Evolutionary conservation across 1,140 invertebrate species (phyloP).

Genomic region (Wasmannia auropunctata): DNA sequence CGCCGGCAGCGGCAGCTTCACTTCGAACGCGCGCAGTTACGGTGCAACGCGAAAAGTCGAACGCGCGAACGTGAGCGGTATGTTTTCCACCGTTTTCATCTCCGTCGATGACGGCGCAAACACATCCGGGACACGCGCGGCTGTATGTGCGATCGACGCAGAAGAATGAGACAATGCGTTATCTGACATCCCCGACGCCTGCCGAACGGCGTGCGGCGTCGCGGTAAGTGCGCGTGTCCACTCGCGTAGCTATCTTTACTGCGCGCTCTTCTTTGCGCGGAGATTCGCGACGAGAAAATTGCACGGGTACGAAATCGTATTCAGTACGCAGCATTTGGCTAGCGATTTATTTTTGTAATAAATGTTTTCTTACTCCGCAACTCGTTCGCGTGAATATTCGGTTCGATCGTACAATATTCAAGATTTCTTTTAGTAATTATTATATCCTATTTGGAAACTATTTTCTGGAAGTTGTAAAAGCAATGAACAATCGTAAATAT

Average conservation of each 20-base stretch:
- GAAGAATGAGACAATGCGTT: constrained; percentile 65
- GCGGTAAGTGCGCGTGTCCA: constrained; percentile 62
- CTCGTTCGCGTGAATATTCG: not conserved
- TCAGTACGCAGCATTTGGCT: not conserved
- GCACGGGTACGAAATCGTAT: not conserved
- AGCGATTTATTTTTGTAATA: not conserved
- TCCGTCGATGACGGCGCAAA: not conserved
- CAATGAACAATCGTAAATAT: not conserved
- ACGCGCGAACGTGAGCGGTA: not conserved
- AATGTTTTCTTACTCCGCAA: not conserved
- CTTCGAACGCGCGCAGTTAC: constrained; percentile 39
- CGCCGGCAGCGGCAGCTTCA: constrained; percentile 11
- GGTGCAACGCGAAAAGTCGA: constrained; percentile 18
- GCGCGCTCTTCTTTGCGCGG: not conserved
- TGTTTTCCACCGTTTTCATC: not conserved
- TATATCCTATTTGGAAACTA: not conserved
- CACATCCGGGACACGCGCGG: constrained; percentile 20
- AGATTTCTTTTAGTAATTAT: not conserved
- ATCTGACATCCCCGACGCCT: constrained; percentile 38
- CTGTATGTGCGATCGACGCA: constrained; percentile 37
- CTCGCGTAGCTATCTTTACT: not conserved
- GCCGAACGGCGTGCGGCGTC: constrained; percentile 64
- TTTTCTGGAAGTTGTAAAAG: not conserved
- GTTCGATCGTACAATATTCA: not conserved
- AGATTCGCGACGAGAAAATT: not conserved